Base-by-base conservation (phyloP, 1,140 invertebrate species). In the Eubasilissa regina region DNA sequence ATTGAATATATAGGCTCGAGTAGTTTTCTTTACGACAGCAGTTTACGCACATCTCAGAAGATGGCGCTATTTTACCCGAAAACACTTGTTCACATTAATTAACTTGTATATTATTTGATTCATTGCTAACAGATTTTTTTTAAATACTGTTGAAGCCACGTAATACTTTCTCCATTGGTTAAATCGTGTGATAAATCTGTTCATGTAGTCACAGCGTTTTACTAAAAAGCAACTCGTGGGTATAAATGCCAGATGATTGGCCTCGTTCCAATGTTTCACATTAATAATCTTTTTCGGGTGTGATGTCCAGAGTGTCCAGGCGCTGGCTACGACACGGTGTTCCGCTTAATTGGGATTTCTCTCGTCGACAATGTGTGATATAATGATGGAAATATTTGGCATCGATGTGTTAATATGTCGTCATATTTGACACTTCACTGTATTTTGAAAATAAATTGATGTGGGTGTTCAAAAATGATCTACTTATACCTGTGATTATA, bases 291-390 rank as follows among this genome's bases (percentile, higher is more conserved):
- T 19, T 9, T 15, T 10, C 55, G 55, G n/a, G 55, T 21, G 21
- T 21, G 25, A 58, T 19, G 55, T 58, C 21, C 55, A 8, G 0
- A 58, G 17, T 21, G n/a, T 58, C 15, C 55, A 35, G 25, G 25
- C 25, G 25, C 25, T 35, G 25, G 25, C 25, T 35, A 1, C 25
- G 6, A 35, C 25, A 58, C 12, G 10, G 55, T 21, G 55, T 19
- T 19, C 17, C 55, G 55, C 10, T 58, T 58, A 21, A 58, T 58
- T 58, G 55, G 55, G 21, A 58, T 19, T 58, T 58, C 55, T 58
- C 17, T 58, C 55, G 17, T 58, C 55, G 21, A 58, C 55, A 15
- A 15, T 58, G 17, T 15, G 21, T 15, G 17, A 58, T 3, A 9
- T 15, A 19, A 58, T 6, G 21, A 58, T 11, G 55, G 55, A 58